Evolutionary conservation across 1,140 invertebrate genomes (phyloP).

Genomic region (Acromyrmex charruanus): DNA sequence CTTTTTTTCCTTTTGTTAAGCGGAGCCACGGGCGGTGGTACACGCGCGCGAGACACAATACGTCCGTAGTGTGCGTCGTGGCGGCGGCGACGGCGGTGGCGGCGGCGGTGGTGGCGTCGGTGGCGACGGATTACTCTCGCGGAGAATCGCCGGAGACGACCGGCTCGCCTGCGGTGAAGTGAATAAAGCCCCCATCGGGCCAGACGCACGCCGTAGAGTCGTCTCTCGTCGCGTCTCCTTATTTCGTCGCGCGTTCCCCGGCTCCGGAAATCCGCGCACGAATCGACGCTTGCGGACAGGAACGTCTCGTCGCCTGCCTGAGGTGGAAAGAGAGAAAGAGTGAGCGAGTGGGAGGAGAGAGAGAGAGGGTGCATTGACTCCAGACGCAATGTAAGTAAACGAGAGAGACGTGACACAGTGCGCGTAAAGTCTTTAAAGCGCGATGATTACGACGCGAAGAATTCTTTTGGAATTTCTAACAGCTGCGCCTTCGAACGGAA

Average conservation of each 20-base stretch:
- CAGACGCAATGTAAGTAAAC: constrained; percentile 55
- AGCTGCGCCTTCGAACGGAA: background rate
- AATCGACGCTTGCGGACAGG: background rate
- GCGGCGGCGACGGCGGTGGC: constrained; percentile 9
- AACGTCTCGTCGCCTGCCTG: constrained; percentile 18
- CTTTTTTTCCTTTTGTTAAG: constrained; percentile 54
- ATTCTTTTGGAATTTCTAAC: background rate
- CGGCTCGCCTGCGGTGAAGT: constrained; percentile 53
- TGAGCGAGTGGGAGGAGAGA: no score
- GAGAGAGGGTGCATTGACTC: constrained; percentile 51
- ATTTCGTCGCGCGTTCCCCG: background rate
- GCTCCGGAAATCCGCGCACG: constrained; percentile 29
- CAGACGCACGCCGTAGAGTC: background rate
- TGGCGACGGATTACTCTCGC: constrained; percentile 22
- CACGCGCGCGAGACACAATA: constrained; percentile 61
- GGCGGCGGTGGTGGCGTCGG: background rate
- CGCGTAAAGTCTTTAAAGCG: background rate
- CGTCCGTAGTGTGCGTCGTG: constrained; percentile 51
- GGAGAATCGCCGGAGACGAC: constrained; percentile 17
- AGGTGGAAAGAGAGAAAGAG: background rate
- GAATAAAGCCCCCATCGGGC: constrained; percentile 29
- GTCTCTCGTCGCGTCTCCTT: background rate
- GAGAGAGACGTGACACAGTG: background rate
- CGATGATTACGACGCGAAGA: background rate
- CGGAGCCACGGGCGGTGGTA: constrained; percentile 60